Evolutionary conservation across 53 echinoderm and acorn worm species (phyloP).

Genomic region (Crossaster papposus): DNA sequence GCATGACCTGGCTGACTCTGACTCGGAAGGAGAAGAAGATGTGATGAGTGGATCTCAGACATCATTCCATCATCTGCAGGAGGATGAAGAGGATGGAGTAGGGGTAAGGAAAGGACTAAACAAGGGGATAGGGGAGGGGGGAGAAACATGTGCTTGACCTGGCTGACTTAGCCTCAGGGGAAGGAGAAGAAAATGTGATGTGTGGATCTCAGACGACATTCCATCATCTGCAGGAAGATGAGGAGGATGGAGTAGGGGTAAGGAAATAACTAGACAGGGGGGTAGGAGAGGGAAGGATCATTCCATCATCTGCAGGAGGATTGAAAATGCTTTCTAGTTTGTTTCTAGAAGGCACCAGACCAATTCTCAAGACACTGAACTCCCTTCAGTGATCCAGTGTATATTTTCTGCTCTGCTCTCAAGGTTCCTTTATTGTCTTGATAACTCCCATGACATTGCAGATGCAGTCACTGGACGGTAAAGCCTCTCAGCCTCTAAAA

Average conservation of each 20-base stretch:
- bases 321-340: no score
- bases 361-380: no score
- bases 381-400: no score
- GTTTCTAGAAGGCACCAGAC: no score
- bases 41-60: slow-evolving; percentile 40
- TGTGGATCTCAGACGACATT: slow-evolving; percentile 67
- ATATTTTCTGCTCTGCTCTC: not conserved
- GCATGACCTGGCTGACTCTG: slow-evolving; percentile 83
- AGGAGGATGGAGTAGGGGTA: slow-evolving; percentile 60
- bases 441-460: not conserved
- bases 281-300: no score
- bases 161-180: slow-evolving; percentile 75
- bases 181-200: not conserved
- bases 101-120: not conserved
- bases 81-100: slow-evolving; percentile 71
- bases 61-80: slow-evolving; percentile 75
- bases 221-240: slow-evolving; percentile 75
- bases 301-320: no score
- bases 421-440: not conserved
- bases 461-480: slow-evolving; percentile 51
- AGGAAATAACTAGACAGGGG: not conserved
- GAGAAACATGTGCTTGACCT: slow-evolving; percentile 91
- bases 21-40: slow-evolving; percentile 42
- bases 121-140: not conserved
- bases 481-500: slow-evolving; percentile 27